phyloP scores from a whole-genome alignment of 2,888 invertebrate genomes.

The Macrophya alboannulata region DNA sequence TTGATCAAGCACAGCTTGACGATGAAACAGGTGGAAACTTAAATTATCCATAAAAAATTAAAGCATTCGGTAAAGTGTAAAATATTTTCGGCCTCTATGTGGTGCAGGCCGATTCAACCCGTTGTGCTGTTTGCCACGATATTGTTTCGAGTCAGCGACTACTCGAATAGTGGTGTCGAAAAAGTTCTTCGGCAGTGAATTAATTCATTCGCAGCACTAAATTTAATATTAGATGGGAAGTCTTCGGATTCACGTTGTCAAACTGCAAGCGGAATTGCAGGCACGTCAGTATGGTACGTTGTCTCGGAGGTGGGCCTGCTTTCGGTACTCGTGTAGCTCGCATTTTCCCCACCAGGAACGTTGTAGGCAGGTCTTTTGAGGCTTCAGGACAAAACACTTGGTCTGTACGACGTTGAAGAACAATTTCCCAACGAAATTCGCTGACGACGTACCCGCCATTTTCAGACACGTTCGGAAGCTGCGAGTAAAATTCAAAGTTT shows the following conservation, averaged over 20 bases:
- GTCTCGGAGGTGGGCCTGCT: conserved; percentile 88
- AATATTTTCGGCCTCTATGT: not conserved
- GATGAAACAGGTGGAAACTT: not conserved
- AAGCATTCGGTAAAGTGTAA: not conserved
- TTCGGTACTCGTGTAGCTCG: conserved; percentile 84
- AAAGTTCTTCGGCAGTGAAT: conserved; percentile 23
- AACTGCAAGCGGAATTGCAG: not conserved
- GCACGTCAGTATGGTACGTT: conserved; percentile 86
- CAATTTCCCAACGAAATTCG: conserved; percentile 94
- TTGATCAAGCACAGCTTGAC: conserved; percentile 1
- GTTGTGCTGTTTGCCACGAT: not conserved
- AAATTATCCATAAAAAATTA: not conserved
- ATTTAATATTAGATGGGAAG: not conserved
- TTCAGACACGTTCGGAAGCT: conserved; percentile 97
- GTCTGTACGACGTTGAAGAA: conserved; percentile 98
- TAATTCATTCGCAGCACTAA: not conserved
- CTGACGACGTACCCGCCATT: conserved; percentile 91
- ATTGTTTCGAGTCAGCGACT: not conserved
- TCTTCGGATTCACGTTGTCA: not conserved
- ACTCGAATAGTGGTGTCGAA: not conserved
- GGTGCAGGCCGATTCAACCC: not conserved
- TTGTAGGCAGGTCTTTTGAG: conserved; percentile 88
- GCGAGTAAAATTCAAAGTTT: conserved; percentile 75
- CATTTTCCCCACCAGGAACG: conserved; percentile 93
- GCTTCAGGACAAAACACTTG: conserved; percentile 94